Evolutionary conservation across 2,113 vertebrate species (phyloP), one percentile per base, ranked within the genome.

Genomic region (Clarias batrachus): DNA sequence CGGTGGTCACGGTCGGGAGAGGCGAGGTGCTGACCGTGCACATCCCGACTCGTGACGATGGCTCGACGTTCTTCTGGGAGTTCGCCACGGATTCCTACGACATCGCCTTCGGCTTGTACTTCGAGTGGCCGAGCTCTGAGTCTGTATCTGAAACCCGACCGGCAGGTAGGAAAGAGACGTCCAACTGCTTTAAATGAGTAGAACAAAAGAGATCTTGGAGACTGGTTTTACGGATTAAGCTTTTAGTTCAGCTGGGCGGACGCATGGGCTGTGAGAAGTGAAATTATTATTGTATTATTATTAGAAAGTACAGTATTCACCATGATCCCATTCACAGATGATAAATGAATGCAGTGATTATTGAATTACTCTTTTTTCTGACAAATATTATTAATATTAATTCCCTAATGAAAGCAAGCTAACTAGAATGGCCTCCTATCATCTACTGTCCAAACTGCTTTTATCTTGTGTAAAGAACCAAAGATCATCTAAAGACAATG

Each of bases 1-100:
- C 97, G 0, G 97, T 99, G 91, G 98, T 99, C 92, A 98, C 97
- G 1, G 98, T 99, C 89, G 98, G 98, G 30, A 95, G 97, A 83
- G 98, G 98, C 52, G 98, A 99, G 94, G 98, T 99, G 88, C 97
- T 99, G 88, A 99, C 98, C 0, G 97, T 99, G 27, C 95, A 98
- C 14, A 97, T 99, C n/a, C 98, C 98, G 87, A 99, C 98, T 25
- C 97, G 99, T 0, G 96, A 98, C 83, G 96, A 98, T 90, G 98
- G 98, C 68, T 96, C 97, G 1, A 97, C 98, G 83, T 96, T 99
- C 84, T 99, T 99, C 90, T 99, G 98, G 98, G 98, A 99, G 92
- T 99, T 99, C 92, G 98, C 98, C 88, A 99, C 98, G 83, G 98
- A 99, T 96, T 96, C 95, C 95, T 99, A 98, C 90, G 98, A 99